phyloP scores from a whole-genome alignment of 2,797 vertebrate species.

The Sebastes diaconus region DNA sequence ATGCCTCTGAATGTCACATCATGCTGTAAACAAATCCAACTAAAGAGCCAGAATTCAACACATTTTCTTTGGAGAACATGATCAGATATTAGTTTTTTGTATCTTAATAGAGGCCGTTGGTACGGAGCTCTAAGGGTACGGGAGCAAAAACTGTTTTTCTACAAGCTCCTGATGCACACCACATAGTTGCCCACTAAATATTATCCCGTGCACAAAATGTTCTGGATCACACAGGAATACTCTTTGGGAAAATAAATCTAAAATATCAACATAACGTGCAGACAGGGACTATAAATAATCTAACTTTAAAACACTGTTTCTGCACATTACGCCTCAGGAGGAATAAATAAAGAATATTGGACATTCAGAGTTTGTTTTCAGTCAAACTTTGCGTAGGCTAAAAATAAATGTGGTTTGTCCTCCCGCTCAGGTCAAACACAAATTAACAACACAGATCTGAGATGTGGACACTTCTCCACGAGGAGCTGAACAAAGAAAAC shows the following conservation, averaged over 20 bases:
- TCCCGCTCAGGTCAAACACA: background rate
- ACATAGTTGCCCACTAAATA: background rate
- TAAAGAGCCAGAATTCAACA: background rate
- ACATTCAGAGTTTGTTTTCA: background rate
- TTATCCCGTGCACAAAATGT: background rate
- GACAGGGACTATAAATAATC: background rate
- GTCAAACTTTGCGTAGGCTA: background rate
- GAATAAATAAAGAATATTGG: background rate
- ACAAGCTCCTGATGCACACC: background rate
- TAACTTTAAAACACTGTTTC: background rate
- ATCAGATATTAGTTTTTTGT: background rate
- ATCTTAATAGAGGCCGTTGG: background rate
- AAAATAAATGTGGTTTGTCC: background rate
- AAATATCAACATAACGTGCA: background rate
- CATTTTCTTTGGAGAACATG: background rate
- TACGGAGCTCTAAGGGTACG: background rate
- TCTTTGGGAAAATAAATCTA: background rate
- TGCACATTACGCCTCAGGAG: background rate
- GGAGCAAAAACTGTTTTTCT: background rate
- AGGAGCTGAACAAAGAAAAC: background rate
- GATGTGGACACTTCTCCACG: background rate
- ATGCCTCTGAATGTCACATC: background rate
- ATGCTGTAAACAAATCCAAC: background rate
- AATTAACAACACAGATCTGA: background rate
- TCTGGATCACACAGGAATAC: background rate